These are phyloP conservation scores for Laticauda laticaudata DNA, from an alignment of 2,113 vertebrate species.

Conservation along the genomic window DNA sequence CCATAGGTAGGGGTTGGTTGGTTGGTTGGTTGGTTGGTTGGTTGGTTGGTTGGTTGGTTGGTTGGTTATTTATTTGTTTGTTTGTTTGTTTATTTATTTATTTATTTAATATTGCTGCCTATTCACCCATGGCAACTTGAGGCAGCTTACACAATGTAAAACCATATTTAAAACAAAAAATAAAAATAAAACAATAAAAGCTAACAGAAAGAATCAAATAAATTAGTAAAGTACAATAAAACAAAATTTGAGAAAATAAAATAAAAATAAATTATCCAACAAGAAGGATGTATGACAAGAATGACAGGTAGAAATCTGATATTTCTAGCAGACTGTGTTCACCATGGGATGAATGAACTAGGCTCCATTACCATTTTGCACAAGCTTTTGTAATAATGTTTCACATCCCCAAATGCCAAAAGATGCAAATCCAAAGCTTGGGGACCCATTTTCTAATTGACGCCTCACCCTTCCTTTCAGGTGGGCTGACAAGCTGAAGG, in stretches of 20 bases:
- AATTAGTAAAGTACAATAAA: too few relatives aligned
- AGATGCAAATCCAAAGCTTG: background rate
- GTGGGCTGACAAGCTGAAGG: conserved; percentile 87
- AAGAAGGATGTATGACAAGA: background rate
- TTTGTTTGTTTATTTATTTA: background rate
- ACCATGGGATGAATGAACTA: background rate
- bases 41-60: too few relatives aligned
- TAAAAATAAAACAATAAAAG: too few relatives aligned
- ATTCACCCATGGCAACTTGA: too few relatives aligned
- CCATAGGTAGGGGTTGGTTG: background rate
- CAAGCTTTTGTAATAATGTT: background rate
- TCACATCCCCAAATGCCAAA: background rate
- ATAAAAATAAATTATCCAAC: background rate
- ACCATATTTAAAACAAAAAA: too few relatives aligned
- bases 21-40: too few relatives aligned
- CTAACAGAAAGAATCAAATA: too few relatives aligned
- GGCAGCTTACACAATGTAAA: too few relatives aligned
- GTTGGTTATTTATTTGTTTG: too few relatives aligned
- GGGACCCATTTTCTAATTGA: background rate
- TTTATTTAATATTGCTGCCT: too few relatives aligned
- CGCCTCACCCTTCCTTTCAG: conserved; percentile 56
- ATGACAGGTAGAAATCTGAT: background rate
- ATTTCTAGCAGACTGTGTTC: background rate
- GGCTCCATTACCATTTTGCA: background rate
- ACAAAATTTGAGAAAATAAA: too few relatives aligned